Base-by-base conservation (phyloP, 2,888 invertebrate species). In the Campaea margaritaria region DNA sequence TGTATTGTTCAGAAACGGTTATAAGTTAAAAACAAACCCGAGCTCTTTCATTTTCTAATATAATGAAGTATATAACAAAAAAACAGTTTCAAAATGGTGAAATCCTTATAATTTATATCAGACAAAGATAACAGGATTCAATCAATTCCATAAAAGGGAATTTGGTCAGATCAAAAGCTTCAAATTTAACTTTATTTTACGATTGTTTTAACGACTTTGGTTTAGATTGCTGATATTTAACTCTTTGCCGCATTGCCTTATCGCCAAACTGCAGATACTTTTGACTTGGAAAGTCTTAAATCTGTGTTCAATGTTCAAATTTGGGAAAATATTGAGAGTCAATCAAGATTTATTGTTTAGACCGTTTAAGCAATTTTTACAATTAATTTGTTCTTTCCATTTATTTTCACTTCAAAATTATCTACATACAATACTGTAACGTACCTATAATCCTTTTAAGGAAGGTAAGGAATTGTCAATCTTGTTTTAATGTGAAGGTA, bases 111-210 rank as follows among this genome's bases (percentile, higher is more conserved):
- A 21, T 21, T 31, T 56, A 44, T 56, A 45, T 64, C 31, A 41
- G 27, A 34, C 27, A 10, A 48, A 61, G 57, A 67, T 63, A 65
- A 55, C 63, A 57, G 62, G 55, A 62, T 73, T 73, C 58, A 73
- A 75, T 62, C 64, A 68, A 68, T 69, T 70, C 39, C 56, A 55
- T 62, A 71, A 72, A 74, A 70, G 69, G 68, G 72, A 75, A 69
- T 76, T 75, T 68, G 73, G 75, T 78, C 76, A 76, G 76, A 81
- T 73, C 71, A 74, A 76, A 78, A 75, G 74, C 73, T 74, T 78
- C 75, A 79, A 83, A 85, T 82, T 75, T 74, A 82, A 82, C 76
- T 83, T 85, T 81, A 84, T 81, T 85, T 86, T 81, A 86, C 78
- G 83, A 75, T 70, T 81, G 82, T 84, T 86, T 77, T 81, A 86